A percentile compares a stretch with the other conserved stretches of the same genome.
These are phyloP conservation scores for Tragelaphus strepsiceros DNA, from an alignment of 2,113 vertebrate genomes.

Conservation along the genomic window DNA sequence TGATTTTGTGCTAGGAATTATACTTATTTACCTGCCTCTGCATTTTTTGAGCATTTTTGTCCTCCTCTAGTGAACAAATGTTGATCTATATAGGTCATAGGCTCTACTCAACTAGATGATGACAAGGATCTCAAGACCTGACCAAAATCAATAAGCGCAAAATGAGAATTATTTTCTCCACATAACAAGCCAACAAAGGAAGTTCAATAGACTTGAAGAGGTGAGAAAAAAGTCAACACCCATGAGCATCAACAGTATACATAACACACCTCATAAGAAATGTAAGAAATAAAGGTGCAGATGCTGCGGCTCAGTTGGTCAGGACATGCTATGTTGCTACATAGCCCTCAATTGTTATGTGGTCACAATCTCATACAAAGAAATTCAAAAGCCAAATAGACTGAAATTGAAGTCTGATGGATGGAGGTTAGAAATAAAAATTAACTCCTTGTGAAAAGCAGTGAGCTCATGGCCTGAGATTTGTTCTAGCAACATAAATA, in stretches of 20 bases:
- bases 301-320: neutral
- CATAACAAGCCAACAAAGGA: neutral
- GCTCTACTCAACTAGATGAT: neutral
- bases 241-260: neutral
- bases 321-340: neutral
- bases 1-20: neutral
- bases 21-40: neutral
- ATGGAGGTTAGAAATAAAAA: neutral
- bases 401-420: neutral
- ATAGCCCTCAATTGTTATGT: neutral
- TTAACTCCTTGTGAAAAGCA: neutral
- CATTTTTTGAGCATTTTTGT: neutral
- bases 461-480: neutral
- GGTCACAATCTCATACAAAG: neutral
- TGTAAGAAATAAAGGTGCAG: neutral
- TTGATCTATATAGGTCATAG: neutral
- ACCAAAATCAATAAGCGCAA: neutral
- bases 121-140: neutral
- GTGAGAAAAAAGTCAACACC: neutral
- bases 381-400: neutral
- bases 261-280: neutral
- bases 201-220: neutral
- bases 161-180: neutral
- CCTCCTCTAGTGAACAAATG: neutral
- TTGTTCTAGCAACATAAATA: neutral